These are phyloP conservation scores for Macquaria australasica DNA, from an alignment of 2,113 vertebrate species.

Conservation along the genomic window DNA sequence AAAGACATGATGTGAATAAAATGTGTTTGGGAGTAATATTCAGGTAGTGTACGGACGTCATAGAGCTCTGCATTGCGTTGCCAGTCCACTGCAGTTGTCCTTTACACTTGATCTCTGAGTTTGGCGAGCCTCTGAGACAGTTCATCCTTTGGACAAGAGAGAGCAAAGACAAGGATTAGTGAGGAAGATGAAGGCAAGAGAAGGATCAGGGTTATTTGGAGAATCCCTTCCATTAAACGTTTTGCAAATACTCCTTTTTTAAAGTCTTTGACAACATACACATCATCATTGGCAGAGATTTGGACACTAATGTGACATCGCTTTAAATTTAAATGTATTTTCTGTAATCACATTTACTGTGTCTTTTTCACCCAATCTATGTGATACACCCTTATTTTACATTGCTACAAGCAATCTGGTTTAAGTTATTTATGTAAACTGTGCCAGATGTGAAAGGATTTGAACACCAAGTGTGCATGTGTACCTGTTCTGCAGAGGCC, in stretches of 20 bases:
- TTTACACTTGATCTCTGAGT: constrained; percentile 93
- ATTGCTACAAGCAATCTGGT: neutral
- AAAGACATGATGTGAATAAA: constrained; percentile 32
- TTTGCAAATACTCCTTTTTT: neutral
- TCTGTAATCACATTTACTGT: neutral
- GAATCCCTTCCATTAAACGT: neutral
- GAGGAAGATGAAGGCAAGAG: constrained; percentile 2
- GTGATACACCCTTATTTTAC: neutral
- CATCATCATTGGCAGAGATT: neutral
- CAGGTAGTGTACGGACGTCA: constrained; percentile 54
- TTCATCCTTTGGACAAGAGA: constrained; percentile 87
- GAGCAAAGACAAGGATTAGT: constrained; percentile 12
- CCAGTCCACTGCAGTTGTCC: neutral
- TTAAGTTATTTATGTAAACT: neutral
- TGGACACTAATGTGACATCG: neutral
- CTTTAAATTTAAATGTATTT: neutral
- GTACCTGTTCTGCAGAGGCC: constrained; percentile 93
- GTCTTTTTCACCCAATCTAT: neutral
- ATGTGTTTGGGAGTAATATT: constrained; percentile 45
- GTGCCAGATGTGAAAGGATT: neutral
- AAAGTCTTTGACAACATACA: neutral
- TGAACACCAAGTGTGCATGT: neutral
- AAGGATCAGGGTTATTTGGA: neutral
- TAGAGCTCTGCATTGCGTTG: neutral
- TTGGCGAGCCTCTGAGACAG: constrained; percentile 94